phyloP scores from a whole-genome alignment of 2,797 vertebrate genomes.

The Limosa lapponica region DNA sequence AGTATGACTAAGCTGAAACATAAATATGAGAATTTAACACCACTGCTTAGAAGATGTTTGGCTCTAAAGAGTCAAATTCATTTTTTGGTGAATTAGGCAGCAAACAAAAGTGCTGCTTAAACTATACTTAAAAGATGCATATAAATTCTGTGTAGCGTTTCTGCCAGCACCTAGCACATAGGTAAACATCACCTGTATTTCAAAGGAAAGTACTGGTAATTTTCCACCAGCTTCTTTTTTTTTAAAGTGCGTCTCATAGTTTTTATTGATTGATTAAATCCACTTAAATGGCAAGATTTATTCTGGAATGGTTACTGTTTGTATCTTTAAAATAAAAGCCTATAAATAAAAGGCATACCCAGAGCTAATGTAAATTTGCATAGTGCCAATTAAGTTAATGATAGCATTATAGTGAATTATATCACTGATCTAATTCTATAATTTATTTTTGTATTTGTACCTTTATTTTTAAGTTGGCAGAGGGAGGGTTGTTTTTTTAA shows the following conservation, averaged over 20 bases:
- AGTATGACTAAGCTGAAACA: not conserved
- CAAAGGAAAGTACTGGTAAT: not conserved
- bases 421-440: not conserved
- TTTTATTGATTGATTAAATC: not conserved
- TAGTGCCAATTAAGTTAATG: not conserved
- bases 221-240: not conserved
- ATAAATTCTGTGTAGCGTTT: not conserved
- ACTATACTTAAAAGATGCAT: not conserved
- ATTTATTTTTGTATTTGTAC: slow-evolving; percentile 3
- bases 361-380: slow-evolving; percentile 5
- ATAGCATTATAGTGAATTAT: not conserved
- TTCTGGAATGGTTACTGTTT: not conserved
- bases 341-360: not conserved
- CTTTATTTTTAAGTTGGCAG: not conserved
- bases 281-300: not conserved
- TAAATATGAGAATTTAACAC: not conserved
- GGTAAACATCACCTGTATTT: not conserved
- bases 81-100: not conserved
- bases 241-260: not conserved
- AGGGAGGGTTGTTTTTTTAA: not conserved
- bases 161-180: not conserved
- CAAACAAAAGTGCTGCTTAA: not conserved
- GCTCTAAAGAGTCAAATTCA: not conserved
- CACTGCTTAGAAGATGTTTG: not conserved
- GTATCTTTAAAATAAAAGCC: not conserved